These are phyloP conservation scores for Drosophila trapezifrons DNA, from an alignment of 1,140 invertebrate genomes.

Conservation along the genomic window DNA sequence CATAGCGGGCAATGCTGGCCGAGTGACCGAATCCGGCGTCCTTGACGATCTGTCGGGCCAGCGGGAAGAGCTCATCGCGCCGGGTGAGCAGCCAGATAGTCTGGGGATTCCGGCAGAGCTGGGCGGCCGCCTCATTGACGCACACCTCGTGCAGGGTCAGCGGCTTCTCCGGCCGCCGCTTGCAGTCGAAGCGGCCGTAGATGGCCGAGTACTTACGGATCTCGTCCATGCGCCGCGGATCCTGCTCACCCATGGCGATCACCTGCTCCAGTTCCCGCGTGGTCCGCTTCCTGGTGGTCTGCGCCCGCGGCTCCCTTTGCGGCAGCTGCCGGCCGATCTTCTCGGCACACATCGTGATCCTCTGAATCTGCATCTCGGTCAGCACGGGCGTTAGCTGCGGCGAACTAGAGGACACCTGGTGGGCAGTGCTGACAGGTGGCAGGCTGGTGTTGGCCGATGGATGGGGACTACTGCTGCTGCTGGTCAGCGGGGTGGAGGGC, in stretches of 20 bases:
- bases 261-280: conserved; percentile 96
- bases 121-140: conserved; percentile 98
- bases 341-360: conserved; percentile 91
- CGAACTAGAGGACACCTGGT: conserved; percentile 84
- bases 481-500: conserved; percentile 31
- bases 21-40: conserved; percentile 91
- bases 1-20: conserved; percentile 78
- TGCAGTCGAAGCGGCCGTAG: conserved; percentile 98
- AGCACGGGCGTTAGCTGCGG: conserved; percentile 91
- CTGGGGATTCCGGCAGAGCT: conserved; percentile 90
- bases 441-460: conserved; percentile 9
- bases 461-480: conserved; percentile 32
- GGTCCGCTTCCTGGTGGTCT: conserved; percentile 96
- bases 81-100: conserved; percentile 92
- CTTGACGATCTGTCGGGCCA: conserved; percentile 96
- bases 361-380: conserved; percentile 92
- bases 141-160: conserved; percentile 96
- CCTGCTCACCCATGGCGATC: conserved; percentile 94
- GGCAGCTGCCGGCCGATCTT: conserved; percentile 93
- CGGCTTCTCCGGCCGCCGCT: conserved; percentile 97
- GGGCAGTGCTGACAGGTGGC: conserved; percentile 44
- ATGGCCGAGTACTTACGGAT: conserved; percentile 98
- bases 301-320: conserved; percentile 93
- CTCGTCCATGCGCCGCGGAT: conserved; percentile 95
- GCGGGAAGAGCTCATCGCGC: conserved; percentile 96